Percentiles rank a stretch among this genome's conserved stretches.
phyloP scores from a whole-genome alignment of 2,888 invertebrate genomes.

The Trissolcus japonicus region DNA sequence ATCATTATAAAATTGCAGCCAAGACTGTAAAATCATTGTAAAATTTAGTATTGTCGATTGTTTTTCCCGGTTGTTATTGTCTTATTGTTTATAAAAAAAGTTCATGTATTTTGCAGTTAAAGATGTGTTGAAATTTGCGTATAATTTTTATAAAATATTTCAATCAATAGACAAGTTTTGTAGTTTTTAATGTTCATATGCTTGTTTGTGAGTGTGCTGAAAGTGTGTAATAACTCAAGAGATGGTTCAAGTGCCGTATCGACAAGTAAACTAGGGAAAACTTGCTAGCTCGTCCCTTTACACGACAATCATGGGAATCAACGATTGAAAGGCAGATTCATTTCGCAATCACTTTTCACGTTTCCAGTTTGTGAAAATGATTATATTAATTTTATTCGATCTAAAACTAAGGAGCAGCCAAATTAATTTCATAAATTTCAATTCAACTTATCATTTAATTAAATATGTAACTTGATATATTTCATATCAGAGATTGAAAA shows the following conservation, averaged over 20 bases:
- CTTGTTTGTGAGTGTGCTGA: constrained; percentile 35
- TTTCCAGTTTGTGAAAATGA: no score
- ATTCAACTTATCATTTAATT: no score
- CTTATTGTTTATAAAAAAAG: neutral
- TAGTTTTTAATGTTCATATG: constrained; percentile 18
- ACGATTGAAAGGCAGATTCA: constrained; percentile 17
- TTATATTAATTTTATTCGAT: no score
- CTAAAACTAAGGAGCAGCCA: no score
- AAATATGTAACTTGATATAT: no score
- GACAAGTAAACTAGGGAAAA: constrained; percentile 48
- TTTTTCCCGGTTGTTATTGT: no score
- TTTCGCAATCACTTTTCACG: constrained; percentile 18
- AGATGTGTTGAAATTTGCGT: constrained; percentile 1
- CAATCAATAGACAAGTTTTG: constrained; percentile 16
- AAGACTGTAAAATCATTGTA: no score
- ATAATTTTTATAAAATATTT: neutral
- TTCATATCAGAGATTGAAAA: no score
- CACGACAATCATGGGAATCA: constrained; percentile 21
- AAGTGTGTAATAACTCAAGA: constrained; percentile 46
- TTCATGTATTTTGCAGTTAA: neutral
- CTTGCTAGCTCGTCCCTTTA: constrained; percentile 46
- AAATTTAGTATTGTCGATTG: no score
- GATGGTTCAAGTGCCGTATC: constrained; percentile 47
- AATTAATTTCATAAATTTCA: no score
- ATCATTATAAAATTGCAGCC: no score